These are phyloP conservation scores for Artibeus lituratus DNA, from an alignment of 2,797 vertebrate genomes.

Conservation along the genomic window DNA sequence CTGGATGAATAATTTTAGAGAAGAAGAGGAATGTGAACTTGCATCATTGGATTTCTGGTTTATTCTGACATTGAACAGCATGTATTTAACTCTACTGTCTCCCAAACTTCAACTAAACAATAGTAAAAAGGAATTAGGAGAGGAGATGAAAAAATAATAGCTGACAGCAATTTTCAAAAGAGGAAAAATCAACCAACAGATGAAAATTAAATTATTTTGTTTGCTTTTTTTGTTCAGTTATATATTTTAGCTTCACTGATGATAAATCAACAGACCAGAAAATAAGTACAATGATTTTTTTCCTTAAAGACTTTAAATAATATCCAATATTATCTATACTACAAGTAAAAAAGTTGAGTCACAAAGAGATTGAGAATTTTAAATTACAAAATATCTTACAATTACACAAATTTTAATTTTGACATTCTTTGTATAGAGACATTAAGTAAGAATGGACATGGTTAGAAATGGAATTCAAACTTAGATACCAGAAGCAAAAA, in stretches of 20 bases:
- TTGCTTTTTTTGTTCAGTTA: neutral
- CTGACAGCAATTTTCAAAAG: neutral
- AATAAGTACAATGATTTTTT: neutral
- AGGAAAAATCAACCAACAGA: neutral
- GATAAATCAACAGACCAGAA: neutral
- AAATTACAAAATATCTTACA: neutral
- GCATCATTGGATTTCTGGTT: neutral
- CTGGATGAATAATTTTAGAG: neutral
- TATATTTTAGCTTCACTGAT: neutral
- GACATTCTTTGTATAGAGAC: neutral
- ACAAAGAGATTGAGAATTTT: neutral
- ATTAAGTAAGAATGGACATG: neutral
- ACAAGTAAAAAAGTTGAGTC: neutral
- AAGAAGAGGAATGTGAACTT: neutral
- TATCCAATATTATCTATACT: neutral
- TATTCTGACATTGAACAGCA: neutral
- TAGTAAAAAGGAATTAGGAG: neutral
- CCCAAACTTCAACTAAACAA: neutral
- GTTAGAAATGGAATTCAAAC: neutral
- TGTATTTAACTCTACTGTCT: neutral
- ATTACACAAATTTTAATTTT: neutral
- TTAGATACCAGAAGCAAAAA: neutral
- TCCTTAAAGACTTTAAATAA: neutral
- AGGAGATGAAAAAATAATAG: neutral
- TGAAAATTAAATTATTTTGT: neutral